phyloP scores from a whole-genome alignment of 1,140 invertebrate genomes.

The Drosophila lacertosa region DNA sequence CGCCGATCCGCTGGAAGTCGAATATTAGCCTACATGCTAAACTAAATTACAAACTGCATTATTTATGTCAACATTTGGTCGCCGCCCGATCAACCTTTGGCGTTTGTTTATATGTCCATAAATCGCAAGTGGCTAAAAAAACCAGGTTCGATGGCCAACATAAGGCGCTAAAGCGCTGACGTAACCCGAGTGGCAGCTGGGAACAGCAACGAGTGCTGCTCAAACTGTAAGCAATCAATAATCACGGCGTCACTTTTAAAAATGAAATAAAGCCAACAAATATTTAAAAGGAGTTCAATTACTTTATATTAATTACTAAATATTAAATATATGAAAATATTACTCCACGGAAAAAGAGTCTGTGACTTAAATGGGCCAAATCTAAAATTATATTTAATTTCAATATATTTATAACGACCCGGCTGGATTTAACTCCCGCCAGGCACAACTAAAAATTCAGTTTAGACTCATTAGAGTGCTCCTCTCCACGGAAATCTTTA shows the following conservation, averaged over 20 bases:
- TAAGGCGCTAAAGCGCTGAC: not conserved
- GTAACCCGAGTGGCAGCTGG: not conserved
- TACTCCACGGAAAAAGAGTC: too few relatives aligned
- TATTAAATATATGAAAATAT: too few relatives aligned
- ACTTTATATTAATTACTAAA: too few relatives aligned
- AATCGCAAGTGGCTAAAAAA: not conserved
- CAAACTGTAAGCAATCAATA: too few relatives aligned
- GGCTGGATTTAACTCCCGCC: not conserved
- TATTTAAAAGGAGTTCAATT: too few relatives aligned
- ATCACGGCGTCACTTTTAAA: too few relatives aligned
- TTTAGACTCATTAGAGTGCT: constrained; percentile 61
- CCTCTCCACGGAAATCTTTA: constrained; percentile 84
- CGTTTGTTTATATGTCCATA: constrained; percentile 8
- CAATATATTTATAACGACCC: constrained; percentile 34
- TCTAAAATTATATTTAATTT: not conserved
- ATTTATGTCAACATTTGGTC: constrained; percentile 15
- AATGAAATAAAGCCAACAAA: too few relatives aligned
- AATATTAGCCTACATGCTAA: constrained; percentile 30
- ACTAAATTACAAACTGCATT: constrained; percentile 14
- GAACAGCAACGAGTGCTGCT: not conserved
- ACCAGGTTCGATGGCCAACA: not conserved
- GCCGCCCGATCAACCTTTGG: constrained; percentile 1
- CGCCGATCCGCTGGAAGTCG: not conserved
- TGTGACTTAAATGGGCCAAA: too few relatives aligned
- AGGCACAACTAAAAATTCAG: constrained; percentile 35